Evolutionary conservation across 1,140 invertebrate genomes (phyloP).

Genomic region (Cardiocondyla obscurior): DNA sequence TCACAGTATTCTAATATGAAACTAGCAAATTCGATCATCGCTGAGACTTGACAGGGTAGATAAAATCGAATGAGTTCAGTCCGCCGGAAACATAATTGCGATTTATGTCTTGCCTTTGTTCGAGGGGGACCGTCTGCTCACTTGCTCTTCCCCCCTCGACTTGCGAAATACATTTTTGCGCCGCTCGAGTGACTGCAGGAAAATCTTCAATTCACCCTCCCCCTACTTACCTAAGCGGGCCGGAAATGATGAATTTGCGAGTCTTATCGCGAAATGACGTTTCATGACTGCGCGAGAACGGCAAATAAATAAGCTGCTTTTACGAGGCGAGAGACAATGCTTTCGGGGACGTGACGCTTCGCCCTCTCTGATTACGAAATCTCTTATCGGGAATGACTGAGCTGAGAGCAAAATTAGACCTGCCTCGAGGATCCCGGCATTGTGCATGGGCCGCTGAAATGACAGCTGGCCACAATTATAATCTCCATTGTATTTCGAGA

Average conservation of each 20-base stretch:
- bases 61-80: constrained; percentile 41
- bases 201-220: constrained; percentile 56
- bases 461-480: constrained; percentile 23
- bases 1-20: background rate
- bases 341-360: constrained; percentile 27
- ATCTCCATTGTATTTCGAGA: background rate
- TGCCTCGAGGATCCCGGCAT: background rate
- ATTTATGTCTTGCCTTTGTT: constrained; percentile 46
- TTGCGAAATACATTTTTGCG: background rate
- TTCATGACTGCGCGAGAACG: constrained; percentile 15
- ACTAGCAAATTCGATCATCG: background rate
- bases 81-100: constrained; percentile 51
- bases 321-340: constrained; percentile 25
- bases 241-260: constrained; percentile 74
- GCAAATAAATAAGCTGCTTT: constrained; percentile 66
- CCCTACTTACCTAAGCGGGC: constrained; percentile 39
- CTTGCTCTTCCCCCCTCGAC: constrained; percentile 9
- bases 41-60: background rate
- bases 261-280: constrained; percentile 66
- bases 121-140: constrained; percentile 52
- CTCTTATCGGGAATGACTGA: constrained; percentile 64
- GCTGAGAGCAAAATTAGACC: constrained; percentile 58
- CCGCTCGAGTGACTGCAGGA: background rate
- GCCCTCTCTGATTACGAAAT: constrained; percentile 58
- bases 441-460: background rate